Evolutionary conservation across 2,113 vertebrate genomes (phyloP).

Genomic region (Dermatemys mawii): DNA sequence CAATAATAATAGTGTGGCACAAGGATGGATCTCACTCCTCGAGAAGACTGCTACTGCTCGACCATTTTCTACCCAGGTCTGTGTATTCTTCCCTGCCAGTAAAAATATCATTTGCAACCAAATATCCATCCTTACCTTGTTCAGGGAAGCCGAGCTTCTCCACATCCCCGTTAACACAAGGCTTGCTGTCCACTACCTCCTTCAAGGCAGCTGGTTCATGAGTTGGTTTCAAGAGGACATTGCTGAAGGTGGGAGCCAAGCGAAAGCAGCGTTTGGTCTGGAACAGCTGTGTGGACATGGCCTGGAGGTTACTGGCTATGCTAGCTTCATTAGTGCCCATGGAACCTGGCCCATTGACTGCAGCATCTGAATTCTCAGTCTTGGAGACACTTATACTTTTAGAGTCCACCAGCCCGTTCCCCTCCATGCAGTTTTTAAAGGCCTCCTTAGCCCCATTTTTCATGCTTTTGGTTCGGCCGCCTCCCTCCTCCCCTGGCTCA

Average conservation of each 20-base stretch:
- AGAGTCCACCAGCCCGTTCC: constrained; percentile 33
- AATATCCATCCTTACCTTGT: constrained; percentile 76
- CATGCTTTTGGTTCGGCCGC: neutral
- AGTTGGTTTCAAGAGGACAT: constrained; percentile 86
- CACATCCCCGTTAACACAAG: constrained; percentile 78
- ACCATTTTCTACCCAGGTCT: neutral
- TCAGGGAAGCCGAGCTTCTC: constrained; percentile 77
- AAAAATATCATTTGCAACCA: rapidly evolving
- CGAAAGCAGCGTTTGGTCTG: constrained; percentile 97
- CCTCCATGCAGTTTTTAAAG: constrained; percentile 43
- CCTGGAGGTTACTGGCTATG: constrained; percentile 96
- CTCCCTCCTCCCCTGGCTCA: constrained; percentile 58
- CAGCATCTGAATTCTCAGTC: constrained; percentile 67
- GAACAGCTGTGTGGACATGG: constrained; percentile 96
- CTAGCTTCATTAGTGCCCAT: constrained; percentile 82
- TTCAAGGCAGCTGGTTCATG: neutral
- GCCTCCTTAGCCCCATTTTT: constrained; percentile 22
- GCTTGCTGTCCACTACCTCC: constrained; percentile 37
- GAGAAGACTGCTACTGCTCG: too few species aligned
- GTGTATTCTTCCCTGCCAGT: neutral
- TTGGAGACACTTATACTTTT: constrained; percentile 41
- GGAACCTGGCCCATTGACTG: constrained; percentile 82
- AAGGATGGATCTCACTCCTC: neutral
- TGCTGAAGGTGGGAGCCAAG: constrained; percentile 95
- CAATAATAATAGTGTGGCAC: rapidly evolving